A percentile compares a stretch with the other conserved stretches of the same genome.
These are phyloP conservation scores for Tholera decimalis DNA, from an alignment of 2,888 invertebrate genomes.

Conservation along the genomic window DNA sequence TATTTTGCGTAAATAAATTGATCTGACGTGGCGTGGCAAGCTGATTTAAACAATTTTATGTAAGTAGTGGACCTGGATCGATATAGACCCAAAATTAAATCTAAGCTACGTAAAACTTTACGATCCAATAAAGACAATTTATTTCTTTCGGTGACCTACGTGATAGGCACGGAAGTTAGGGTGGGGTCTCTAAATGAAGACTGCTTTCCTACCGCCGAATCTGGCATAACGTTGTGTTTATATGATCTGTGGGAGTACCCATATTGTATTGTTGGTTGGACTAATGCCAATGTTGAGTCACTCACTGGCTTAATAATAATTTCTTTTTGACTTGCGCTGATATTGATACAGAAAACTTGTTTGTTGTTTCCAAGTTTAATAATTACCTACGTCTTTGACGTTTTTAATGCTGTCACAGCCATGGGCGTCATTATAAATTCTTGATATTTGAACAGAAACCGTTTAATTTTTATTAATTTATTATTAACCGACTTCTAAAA, in stretches of 20 bases:
- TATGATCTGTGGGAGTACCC: slow-evolving; percentile 8
- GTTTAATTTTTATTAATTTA: slow-evolving; percentile 14
- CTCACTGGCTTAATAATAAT: slow-evolving; percentile 69
- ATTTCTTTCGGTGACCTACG: slow-evolving; percentile 25
- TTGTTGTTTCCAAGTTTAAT: slow-evolving; percentile 21
- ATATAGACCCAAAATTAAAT: slow-evolving; percentile 24
- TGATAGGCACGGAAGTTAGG: slow-evolving; percentile 41
- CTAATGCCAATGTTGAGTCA: slow-evolving; percentile 69
- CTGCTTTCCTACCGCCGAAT: slow-evolving; percentile 11
- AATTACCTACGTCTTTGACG: slow-evolving; percentile 7
- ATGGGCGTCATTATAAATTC: not conserved
- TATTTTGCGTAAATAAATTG: slow-evolving; percentile 63
- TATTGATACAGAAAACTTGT: slow-evolving; percentile 30
- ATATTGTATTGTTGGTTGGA: slow-evolving; percentile 60
- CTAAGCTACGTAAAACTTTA: slow-evolving; percentile 28
- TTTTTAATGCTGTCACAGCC: slow-evolving; percentile 1
- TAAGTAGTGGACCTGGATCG: slow-evolving; percentile 25
- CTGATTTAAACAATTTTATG: slow-evolving; percentile 35
- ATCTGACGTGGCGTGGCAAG: slow-evolving; percentile 39
- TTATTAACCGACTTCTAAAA: too few relatives aligned
- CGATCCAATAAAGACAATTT: slow-evolving; percentile 27
- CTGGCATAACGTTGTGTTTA: slow-evolving; percentile 21
- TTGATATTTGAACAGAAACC: not conserved
- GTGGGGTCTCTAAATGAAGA: slow-evolving; percentile 22
- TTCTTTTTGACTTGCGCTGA: slow-evolving; percentile 62